Evolutionary conservation across 2,797 vertebrate species (phyloP).

Genomic region (Thaleichthys pacificus): DNA sequence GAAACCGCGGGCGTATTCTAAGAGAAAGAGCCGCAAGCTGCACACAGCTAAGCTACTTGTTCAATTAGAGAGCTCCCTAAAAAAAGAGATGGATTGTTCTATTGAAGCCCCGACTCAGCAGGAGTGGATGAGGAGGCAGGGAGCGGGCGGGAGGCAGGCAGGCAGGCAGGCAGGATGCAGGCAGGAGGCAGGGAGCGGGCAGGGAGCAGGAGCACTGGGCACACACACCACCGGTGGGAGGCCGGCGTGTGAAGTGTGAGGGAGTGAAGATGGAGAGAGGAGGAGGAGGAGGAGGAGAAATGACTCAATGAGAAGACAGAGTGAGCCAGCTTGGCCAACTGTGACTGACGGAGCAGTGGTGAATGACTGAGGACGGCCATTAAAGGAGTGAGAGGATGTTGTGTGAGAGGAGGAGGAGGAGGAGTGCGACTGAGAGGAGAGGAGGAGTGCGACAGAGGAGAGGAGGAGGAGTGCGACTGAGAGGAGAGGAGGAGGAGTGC

Average conservation of each 20-base stretch:
- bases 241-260: neutral
- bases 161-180: neutral
- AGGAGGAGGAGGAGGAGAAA: neutral
- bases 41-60: conserved; percentile 7
- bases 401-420: conserved; percentile 8
- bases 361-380: conserved; percentile 23
- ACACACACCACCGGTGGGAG: neutral
- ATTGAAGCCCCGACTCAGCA: neutral
- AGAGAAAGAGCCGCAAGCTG: neutral
- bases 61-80: neutral
- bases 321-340: neutral
- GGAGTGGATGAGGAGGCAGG: neutral
- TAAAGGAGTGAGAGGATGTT: too few species aligned
- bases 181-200: neutral
- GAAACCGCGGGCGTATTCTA: neutral
- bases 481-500: conserved; percentile 12
- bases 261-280: neutral
- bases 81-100: neutral
- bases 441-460: too few species aligned
- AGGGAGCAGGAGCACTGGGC: neutral
- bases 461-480: too few species aligned
- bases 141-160: neutral
- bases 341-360: conserved; percentile 32
- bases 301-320: conserved; percentile 2
- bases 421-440: too few species aligned